These are phyloP conservation scores for Aphis craccivora DNA, from an alignment of 1,140 invertebrate species.

Conservation along the genomic window DNA sequence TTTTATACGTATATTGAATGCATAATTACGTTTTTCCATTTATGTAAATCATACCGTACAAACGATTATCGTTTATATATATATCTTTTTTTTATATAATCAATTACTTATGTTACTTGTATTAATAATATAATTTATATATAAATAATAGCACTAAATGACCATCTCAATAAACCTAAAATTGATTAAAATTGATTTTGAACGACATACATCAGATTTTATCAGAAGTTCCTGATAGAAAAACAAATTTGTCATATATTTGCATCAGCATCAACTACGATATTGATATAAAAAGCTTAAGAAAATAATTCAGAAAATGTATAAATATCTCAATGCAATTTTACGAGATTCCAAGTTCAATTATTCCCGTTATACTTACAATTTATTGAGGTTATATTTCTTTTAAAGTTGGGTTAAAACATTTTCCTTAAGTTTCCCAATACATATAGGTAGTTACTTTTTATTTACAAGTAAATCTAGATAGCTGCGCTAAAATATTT, in stretches of 20 bases:
- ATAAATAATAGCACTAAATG: background rate
- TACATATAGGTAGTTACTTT: background rate
- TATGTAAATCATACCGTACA: background rate
- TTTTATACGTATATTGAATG: background rate
- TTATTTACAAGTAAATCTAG: background rate
- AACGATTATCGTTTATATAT: background rate
- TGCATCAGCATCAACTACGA: background rate
- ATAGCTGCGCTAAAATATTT: background rate
- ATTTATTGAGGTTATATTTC: background rate
- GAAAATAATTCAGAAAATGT: background rate
- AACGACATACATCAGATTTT: background rate
- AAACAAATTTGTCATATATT: background rate
- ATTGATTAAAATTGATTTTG: background rate
- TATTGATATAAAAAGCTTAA: background rate
- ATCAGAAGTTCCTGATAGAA: background rate
- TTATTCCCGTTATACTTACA: background rate
- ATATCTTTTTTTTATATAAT: background rate
- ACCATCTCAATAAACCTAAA: background rate
- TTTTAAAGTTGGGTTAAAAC: background rate
- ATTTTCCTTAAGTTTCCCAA: background rate
- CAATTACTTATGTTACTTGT: background rate
- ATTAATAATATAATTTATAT: background rate
- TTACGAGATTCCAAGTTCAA: background rate
- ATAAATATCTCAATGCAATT: background rate
- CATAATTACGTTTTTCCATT: background rate